Base-by-base conservation (phyloP, 2,888 invertebrate species). In the Volucella inanis region DNA sequence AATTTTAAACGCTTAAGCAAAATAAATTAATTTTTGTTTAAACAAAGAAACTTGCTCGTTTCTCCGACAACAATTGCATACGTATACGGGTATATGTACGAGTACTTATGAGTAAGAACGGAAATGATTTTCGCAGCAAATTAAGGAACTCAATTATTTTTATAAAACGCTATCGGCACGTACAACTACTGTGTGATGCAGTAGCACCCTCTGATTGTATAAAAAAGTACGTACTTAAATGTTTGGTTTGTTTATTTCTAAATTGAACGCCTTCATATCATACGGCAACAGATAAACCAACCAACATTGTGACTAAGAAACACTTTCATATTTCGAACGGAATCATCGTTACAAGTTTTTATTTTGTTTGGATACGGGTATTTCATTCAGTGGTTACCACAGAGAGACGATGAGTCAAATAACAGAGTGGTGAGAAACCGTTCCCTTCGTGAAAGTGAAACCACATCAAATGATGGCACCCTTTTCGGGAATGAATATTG, bases 1-100 rank as follows among this genome's bases (percentile, higher is more conserved):
- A 67, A 67, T 67, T 67, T 67, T 31, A 31, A 50, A 3, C 41
- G 52, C 18, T 43, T 41, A 52, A 31, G 41, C 41, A 52, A 67
- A 67, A 67, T 54, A 67, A 67, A 41, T 67, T 41, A 52, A 52
- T 31, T 31, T 67, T 67, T 67, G 52, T 67, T 52, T 67, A 67
- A 52, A 67, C 65, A 67, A 67, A 52, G 65, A 52, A 65, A 38
- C 41, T 31, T 22, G 18, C 15, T 47, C 39, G 14, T 43, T 18
- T 43, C n/a, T 55, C 8, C 14, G 38, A 41, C 14, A 71, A 47
- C 49, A 70, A 43, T 59, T 45, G 9, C 22, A 31, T 61, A n/a
- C n/a, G 18, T 11, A 31, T 61, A n/a, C n/a, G 18, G 14, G 43
- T 39, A 22, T 45, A 10, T 47, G 15, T 10, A 15, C 14, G 6